Percentiles rank a stretch among this genome's conserved stretches.
Conservation (phyloP, 2,888 invertebrate species). For the Conomelus anceps region DNA sequence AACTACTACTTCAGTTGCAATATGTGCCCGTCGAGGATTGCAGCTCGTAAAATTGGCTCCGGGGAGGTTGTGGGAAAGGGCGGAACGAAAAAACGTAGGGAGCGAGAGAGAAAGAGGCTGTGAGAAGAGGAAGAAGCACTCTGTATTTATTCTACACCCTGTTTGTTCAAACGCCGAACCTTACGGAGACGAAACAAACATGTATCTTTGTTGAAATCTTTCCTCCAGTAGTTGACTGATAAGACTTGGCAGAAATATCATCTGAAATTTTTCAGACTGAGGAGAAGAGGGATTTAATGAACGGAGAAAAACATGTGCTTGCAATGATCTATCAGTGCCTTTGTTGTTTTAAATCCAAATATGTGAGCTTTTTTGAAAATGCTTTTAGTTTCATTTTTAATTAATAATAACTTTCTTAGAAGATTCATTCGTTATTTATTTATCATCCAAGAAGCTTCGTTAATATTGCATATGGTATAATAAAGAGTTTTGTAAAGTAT, state of each 20-base stretch:
- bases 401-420: too few species aligned
- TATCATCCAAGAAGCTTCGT: too few species aligned
- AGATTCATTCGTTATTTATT: too few species aligned
- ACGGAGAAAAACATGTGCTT: too few species aligned
- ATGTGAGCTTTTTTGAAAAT: too few species aligned
- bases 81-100: not conserved
- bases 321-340: too few species aligned
- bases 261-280: not conserved
- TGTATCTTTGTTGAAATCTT: not conserved
- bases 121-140: not conserved
- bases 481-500: too few species aligned
- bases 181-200: not conserved
- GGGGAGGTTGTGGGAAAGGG: not conserved
- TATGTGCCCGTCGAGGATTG: slow-evolving; percentile 8
- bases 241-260: not conserved
- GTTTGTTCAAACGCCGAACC: not conserved
- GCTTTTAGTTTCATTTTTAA: too few species aligned
- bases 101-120: not conserved
- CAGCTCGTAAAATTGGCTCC: not conserved
- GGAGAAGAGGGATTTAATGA: not conserved
- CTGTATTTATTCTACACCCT: not conserved
- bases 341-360: too few species aligned
- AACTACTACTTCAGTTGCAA: slow-evolving; percentile 3
- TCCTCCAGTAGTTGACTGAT: not conserved
- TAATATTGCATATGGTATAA: too few species aligned